Evolutionary conservation across 2,888 invertebrate species (phyloP).

Genomic region (Hyposoter didymator): DNA sequence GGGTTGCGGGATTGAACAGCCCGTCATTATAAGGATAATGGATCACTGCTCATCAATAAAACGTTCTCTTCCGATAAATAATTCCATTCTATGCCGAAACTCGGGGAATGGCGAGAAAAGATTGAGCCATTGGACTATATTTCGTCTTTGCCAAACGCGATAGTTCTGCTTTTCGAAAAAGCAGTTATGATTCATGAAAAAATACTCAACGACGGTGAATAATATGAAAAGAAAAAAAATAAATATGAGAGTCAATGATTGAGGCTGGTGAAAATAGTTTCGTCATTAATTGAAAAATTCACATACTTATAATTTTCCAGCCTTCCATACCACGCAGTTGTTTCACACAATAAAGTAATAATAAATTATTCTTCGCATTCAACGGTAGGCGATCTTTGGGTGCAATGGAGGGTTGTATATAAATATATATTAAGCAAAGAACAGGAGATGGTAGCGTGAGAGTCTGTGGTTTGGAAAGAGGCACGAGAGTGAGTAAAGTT

Average conservation of each 20-base stretch:
- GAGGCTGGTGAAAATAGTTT: neutral
- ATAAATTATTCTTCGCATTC: conserved; percentile 24
- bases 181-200: too few relatives aligned
- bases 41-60: conserved; percentile 34
- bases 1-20: conserved; percentile 17
- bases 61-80: neutral
- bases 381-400: conserved; percentile 10
- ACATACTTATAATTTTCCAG: neutral
- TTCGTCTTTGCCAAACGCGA: neutral
- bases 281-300: neutral
- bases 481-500: conserved; percentile 65
- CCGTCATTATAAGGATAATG: conserved; percentile 30
- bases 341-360: conserved; percentile 9
- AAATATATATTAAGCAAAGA: conserved; percentile 5
- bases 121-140: neutral
- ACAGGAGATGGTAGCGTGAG: conserved; percentile 27
- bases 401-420: conserved; percentile 13
- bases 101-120: neutral
- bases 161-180: too few relatives aligned
- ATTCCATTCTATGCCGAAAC: neutral
- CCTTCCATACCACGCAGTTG: neutral
- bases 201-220: too few relatives aligned
- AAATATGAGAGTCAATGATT: neutral
- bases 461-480: conserved; percentile 37
- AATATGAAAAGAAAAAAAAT: too few relatives aligned